These are phyloP conservation scores for Salmo trutta DNA, from an alignment of 2,797 vertebrate species.

Conservation along the genomic window DNA sequence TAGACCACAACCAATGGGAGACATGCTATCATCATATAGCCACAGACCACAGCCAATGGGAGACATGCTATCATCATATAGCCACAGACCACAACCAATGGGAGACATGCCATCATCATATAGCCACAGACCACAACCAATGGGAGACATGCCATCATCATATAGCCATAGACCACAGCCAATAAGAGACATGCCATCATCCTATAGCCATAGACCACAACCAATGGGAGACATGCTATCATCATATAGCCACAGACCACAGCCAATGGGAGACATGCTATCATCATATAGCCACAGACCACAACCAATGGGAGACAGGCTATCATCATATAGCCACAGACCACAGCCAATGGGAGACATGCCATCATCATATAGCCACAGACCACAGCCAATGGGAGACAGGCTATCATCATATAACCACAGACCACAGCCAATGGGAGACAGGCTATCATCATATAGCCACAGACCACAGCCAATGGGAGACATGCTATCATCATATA, in stretches of 20 bases:
- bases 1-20: not conserved
- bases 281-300: not conserved
- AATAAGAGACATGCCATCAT: not conserved
- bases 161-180: not conserved
- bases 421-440: not conserved
- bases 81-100: not conserved
- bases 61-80: not conserved
- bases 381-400: not conserved
- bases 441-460: not conserved
- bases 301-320: not conserved
- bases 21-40: not conserved
- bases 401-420: not conserved
- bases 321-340: not conserved
- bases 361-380: not conserved
- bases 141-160: not conserved
- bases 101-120: not conserved
- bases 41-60: not conserved
- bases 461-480: not conserved
- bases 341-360: not conserved
- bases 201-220: not conserved
- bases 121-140: not conserved
- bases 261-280: not conserved
- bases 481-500: not conserved
- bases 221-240: not conserved
- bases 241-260: not conserved